Percentiles rank a stretch among this genome's conserved stretches.
Evolutionary conservation across 1,140 invertebrate genomes (phyloP).

Genomic region (Radopholus similis): DNA sequence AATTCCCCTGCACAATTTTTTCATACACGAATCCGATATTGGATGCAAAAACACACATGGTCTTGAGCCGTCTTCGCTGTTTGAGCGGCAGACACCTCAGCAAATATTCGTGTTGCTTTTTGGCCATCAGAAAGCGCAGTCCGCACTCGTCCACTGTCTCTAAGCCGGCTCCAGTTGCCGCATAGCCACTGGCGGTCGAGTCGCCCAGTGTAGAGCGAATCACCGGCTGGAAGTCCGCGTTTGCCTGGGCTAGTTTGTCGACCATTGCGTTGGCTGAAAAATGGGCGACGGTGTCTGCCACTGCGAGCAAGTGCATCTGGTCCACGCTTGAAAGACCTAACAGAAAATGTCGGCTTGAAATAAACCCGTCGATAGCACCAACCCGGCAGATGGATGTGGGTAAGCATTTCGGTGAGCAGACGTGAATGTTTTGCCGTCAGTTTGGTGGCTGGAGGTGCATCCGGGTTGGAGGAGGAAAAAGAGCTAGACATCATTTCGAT

Average conservation of each 20-base stretch:
- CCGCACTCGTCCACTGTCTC: conserved; percentile 94
- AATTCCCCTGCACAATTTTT: conserved; percentile 68
- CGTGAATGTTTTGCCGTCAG: conserved; percentile 62
- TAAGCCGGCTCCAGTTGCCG: conserved; percentile 69
- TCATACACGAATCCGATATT: neutral
- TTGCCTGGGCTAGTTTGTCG: conserved; percentile 54
- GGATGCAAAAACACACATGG: conserved; percentile 20
- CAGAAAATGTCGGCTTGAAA: neutral
- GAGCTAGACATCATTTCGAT: neutral
- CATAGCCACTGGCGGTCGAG: conserved; percentile 78
- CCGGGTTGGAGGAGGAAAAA: conserved; percentile 9
- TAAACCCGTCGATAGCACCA: neutral
- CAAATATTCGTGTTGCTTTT: conserved; percentile 96
- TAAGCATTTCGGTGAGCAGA: conserved; percentile 77
- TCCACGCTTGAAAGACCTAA: conserved; percentile 80
- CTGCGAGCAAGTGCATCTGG: conserved; percentile 94
- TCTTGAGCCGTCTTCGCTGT: conserved; percentile 66
- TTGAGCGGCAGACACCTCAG: conserved; percentile 80
- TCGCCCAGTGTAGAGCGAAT: conserved; percentile 64
- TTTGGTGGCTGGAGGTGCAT: conserved; percentile 32
- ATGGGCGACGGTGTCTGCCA: conserved; percentile 86
- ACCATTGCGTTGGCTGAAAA: conserved; percentile 59
- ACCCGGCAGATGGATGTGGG: conserved; percentile 88
- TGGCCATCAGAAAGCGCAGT: conserved; percentile 85
- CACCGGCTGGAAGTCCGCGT: conserved; percentile 48